phyloP scores from a whole-genome alignment of 2,888 invertebrate species.

The Gymnocheta viridis region DNA sequence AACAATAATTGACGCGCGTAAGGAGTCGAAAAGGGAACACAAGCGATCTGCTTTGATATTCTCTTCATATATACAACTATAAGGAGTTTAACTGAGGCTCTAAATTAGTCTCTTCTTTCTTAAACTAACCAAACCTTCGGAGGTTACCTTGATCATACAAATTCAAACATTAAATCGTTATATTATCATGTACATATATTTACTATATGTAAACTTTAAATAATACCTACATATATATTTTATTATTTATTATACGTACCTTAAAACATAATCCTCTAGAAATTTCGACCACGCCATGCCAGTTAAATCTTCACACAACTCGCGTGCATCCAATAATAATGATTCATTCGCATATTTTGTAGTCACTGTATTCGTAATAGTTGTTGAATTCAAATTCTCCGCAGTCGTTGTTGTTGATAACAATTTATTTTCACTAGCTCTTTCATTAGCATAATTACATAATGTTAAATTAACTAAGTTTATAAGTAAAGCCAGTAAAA shows the following conservation, averaged over 20 bases:
- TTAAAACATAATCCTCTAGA: slow-evolving; percentile 86
- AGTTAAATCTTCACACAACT: slow-evolving; percentile 56
- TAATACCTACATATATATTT: not conserved
- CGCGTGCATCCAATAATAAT: slow-evolving; percentile 54
- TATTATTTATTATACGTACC: slow-evolving; percentile 74
- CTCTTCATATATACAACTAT: too few species aligned
- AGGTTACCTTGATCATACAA: too few species aligned
- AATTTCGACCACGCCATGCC: slow-evolving; percentile 84
- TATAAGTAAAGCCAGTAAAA: slow-evolving; percentile 68
- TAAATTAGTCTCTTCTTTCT: too few species aligned
- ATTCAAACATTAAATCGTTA: too few species aligned
- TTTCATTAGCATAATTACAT: slow-evolving; percentile 74
- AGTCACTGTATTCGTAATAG: slow-evolving; percentile 66
- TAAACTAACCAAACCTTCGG: too few species aligned
- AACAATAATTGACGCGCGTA: too few species aligned
- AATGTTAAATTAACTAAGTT: slow-evolving; percentile 73
- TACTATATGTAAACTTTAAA: too few species aligned
- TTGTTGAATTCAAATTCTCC: slow-evolving; percentile 23
- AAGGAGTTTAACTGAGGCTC: too few species aligned
- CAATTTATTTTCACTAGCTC: slow-evolving; percentile 71
- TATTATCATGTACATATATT: too few species aligned
- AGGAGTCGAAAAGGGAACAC: too few species aligned
- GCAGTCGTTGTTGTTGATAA: slow-evolving; percentile 20
- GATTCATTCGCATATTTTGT: slow-evolving; percentile 76
- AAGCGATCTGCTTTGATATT: too few species aligned